Evolutionary conservation across 1,140 invertebrate species (phyloP).

Genomic region (Pseudobourletiella spinata): DNA sequence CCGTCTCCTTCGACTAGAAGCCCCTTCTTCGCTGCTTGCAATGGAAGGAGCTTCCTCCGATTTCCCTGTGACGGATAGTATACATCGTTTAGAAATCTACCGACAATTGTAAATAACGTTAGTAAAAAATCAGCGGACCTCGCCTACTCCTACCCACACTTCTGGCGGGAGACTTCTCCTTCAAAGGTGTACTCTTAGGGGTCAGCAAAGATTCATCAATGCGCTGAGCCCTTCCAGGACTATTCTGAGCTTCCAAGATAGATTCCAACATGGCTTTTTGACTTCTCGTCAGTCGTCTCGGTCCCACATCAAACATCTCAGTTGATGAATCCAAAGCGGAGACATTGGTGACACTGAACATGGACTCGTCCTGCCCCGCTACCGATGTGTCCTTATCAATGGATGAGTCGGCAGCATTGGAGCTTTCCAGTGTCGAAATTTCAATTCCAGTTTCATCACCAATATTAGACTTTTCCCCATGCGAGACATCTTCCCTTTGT

Average conservation of each 20-base stretch:
- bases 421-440: too few species aligned
- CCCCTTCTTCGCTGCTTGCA: background rate
- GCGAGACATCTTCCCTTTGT: too few species aligned
- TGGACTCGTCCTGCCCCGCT: background rate
- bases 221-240: background rate
- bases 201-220: background rate
- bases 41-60: background rate
- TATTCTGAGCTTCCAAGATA: too few species aligned
- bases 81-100: too few species aligned
- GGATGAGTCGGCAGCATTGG: too few species aligned
- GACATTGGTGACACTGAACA: background rate
- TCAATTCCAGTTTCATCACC: too few species aligned
- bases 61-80: background rate
- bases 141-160: background rate
- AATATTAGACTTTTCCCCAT: too few species aligned
- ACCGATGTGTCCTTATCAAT: too few species aligned
- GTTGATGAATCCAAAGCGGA: background rate
- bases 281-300: background rate
- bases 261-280: constrained; percentile 5
- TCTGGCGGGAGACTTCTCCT: background rate
- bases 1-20: background rate
- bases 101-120: too few species aligned
- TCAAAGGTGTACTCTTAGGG: background rate
- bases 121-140: background rate
- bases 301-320: background rate